These are phyloP conservation scores for Isichthys henryi DNA, from an alignment of 2,113 vertebrate species.

Conservation along the genomic window DNA sequence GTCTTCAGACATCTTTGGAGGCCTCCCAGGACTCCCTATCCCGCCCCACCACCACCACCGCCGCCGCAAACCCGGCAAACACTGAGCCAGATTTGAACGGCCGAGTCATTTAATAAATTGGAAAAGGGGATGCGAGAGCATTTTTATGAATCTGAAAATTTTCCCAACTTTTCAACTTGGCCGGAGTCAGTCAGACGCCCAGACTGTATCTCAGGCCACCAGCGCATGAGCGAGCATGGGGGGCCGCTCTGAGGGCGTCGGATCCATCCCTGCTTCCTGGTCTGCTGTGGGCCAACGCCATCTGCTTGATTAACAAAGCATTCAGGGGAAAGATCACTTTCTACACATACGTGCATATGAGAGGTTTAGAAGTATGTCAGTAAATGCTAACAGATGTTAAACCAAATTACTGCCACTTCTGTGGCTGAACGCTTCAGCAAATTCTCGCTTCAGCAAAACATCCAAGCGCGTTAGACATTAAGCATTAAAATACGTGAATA, in stretches of 20 bases:
- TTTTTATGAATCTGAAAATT: slow-evolving; percentile 44
- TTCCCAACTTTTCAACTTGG: slow-evolving; percentile 25
- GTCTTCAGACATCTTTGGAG: neutral
- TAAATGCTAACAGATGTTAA: neutral
- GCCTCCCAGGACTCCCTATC: neutral
- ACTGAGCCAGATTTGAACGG: slow-evolving; percentile 36
- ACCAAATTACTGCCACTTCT: neutral
- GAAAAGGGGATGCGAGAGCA: slow-evolving; percentile 21
- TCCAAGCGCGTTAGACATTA: neutral
- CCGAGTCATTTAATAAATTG: slow-evolving; percentile 48
- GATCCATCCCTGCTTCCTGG: slow-evolving; percentile 27
- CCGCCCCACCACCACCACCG: neutral
- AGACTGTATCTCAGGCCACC: slow-evolving; percentile 29
- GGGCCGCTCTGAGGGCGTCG: slow-evolving; percentile 28
- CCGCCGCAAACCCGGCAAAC: slow-evolving; percentile 13
- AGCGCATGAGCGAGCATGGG: slow-evolving; percentile 34
- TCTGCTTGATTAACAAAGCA: slow-evolving; percentile 5
- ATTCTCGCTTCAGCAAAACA: neutral
- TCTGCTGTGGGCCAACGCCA: neutral
- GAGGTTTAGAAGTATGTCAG: neutral
- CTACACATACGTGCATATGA: neutral
- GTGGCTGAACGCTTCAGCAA: neutral
- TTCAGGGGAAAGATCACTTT: neutral
- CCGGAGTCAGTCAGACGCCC: slow-evolving; percentile 13
- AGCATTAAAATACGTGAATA: neutral